These are phyloP conservation scores for Lycorma delicatula DNA, from an alignment of 1,140 invertebrate species.

Conservation along the genomic window DNA sequence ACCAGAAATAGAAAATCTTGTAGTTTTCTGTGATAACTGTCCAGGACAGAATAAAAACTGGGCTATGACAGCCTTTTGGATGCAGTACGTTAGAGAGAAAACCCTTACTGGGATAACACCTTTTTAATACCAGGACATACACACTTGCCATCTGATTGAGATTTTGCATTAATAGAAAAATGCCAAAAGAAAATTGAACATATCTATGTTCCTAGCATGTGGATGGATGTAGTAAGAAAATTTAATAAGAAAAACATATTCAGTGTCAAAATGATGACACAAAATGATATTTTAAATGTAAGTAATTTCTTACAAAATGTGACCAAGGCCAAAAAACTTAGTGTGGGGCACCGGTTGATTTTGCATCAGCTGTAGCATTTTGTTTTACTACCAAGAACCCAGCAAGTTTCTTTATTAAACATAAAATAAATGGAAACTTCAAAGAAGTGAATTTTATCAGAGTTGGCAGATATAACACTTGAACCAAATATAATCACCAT, in stretches of 20 bases:
- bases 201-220: slow-evolving; percentile 2
- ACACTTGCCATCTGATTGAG: slow-evolving; percentile 2
- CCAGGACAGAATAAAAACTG: slow-evolving; percentile 8
- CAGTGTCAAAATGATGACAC: slow-evolving; percentile 4
- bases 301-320: no score
- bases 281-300: slow-evolving; percentile 6
- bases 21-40: slow-evolving; percentile 13
- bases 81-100: neutral
- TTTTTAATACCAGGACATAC: slow-evolving; percentile 11
- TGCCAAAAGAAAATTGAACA: slow-evolving; percentile 6
- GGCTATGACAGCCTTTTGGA: neutral
- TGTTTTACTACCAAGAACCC: no score
- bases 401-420: no score
- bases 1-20: no score
- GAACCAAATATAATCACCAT: no score
- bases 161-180: slow-evolving; percentile 14
- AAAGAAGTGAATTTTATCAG: no score
- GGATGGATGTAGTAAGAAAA: slow-evolving; percentile 2
- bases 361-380: no score
- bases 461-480: no score
- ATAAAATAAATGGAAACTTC: no score
- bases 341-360: no score
- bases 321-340: no score
- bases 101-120: neutral
- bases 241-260: slow-evolving; percentile 7